Conservation (phyloP, 2,888 invertebrate species). For the Xylocampa areola region DNA sequence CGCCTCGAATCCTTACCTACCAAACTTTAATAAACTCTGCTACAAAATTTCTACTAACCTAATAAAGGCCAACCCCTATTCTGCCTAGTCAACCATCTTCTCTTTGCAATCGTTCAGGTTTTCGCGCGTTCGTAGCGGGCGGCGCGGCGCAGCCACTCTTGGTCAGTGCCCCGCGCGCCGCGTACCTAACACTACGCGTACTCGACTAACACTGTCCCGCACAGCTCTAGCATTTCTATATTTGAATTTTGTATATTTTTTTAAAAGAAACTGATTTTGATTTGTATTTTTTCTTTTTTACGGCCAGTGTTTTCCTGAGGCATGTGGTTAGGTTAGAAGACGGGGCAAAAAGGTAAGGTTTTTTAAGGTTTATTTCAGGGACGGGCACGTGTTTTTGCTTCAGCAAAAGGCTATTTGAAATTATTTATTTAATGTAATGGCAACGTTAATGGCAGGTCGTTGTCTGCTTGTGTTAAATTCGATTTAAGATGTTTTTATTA, state of each 20-base stretch:
- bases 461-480: conserved; percentile 19
- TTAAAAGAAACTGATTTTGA: conserved; percentile 9
- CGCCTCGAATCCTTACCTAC: too few species aligned
- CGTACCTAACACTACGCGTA: conserved; percentile 64
- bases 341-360: conserved; percentile 40
- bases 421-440: conserved; percentile 50
- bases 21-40: background rate
- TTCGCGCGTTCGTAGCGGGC: conserved; percentile 71
- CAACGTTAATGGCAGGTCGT: conserved; percentile 17
- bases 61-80: conserved; percentile 33
- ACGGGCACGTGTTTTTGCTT: conserved; percentile 52
- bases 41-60: background rate
- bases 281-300: conserved; percentile 21
- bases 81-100: conserved; percentile 65
- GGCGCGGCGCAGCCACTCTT: conserved; percentile 73
- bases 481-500: conserved; percentile 7
- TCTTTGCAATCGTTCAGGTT: conserved; percentile 65
- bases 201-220: conserved; percentile 18
- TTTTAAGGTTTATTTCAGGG: conserved; percentile 41
- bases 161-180: conserved; percentile 85
- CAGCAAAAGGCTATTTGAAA: conserved; percentile 27
- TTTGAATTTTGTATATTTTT: conserved; percentile 21
- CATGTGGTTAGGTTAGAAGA: conserved; percentile 46
- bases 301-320: conserved; percentile 40
- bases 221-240: conserved; percentile 26